phyloP scores from a whole-genome alignment of 2,888 invertebrate genomes.

The Lydus trimaculatus region DNA sequence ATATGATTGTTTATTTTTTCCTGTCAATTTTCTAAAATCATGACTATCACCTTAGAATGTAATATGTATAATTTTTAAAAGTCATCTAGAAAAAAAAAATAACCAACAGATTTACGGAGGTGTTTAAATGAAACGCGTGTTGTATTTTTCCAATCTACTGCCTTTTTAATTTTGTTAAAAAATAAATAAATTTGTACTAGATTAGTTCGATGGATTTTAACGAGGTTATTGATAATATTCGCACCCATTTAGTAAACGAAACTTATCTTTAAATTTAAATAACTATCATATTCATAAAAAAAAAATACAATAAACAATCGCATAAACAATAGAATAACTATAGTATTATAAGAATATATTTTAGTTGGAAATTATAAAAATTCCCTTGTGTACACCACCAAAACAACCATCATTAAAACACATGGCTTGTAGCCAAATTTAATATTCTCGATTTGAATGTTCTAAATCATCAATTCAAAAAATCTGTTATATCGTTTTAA shows the following conservation, averaged over 20 bases:
- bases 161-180: neutral
- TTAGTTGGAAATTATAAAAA: neutral
- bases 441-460: neutral
- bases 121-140: neutral
- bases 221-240: neutral
- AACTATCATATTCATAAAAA: neutral
- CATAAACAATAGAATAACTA: no score
- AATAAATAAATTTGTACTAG: neutral
- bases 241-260: neutral
- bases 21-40: no score
- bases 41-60: no score
- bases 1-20: no score
- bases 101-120: no score
- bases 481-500: neutral
- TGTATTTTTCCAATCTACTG: neutral
- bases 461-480: neutral
- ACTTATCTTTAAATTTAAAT: neutral
- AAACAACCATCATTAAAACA: neutral
- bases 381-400: neutral
- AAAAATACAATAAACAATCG: conserved; percentile 13
- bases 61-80: no score
- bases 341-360: neutral
- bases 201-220: neutral
- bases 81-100: no score
- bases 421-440: neutral